A percentile compares a stretch with the other conserved stretches of the same genome.
Evolutionary conservation across 2,797 vertebrate species (phyloP).

Genomic region (Serranus cabrilla): DNA sequence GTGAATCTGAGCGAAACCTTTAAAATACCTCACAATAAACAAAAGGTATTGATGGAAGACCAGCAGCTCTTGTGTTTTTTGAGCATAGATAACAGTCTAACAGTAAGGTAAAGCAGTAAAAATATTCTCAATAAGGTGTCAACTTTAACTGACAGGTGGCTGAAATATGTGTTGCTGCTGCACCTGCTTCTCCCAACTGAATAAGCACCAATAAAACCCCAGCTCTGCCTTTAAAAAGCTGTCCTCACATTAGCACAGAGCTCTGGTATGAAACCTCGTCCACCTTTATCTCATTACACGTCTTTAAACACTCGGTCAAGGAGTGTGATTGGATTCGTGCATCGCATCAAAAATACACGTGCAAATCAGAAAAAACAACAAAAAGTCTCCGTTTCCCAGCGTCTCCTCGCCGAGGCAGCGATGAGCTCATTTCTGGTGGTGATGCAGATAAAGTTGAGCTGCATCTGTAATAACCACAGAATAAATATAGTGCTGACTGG

Average conservation of each 20-base stretch:
- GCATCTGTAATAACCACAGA: neutral
- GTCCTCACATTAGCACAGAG: neutral
- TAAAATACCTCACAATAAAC: too few species aligned
- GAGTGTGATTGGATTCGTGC: neutral
- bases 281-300: neutral
- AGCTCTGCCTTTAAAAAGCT: neutral
- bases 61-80: too few species aligned
- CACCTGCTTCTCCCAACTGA: too few species aligned
- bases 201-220: too few species aligned
- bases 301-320: too few species aligned
- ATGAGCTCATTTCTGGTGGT: neutral
- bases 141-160: too few species aligned
- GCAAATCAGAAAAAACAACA: neutral
- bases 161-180: too few species aligned
- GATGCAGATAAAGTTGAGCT: neutral
- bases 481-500: neutral
- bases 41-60: too few species aligned
- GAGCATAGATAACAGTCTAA: too few species aligned
- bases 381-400: neutral
- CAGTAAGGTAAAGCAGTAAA: too few species aligned
- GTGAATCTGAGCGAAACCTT: too few species aligned
- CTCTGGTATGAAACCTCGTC: neutral
- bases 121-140: too few species aligned
- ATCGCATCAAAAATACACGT: neutral
- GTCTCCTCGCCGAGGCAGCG: neutral